These are phyloP conservation scores for Campoplex capitator DNA, from an alignment of 2,888 invertebrate species.

Conservation along the genomic window DNA sequence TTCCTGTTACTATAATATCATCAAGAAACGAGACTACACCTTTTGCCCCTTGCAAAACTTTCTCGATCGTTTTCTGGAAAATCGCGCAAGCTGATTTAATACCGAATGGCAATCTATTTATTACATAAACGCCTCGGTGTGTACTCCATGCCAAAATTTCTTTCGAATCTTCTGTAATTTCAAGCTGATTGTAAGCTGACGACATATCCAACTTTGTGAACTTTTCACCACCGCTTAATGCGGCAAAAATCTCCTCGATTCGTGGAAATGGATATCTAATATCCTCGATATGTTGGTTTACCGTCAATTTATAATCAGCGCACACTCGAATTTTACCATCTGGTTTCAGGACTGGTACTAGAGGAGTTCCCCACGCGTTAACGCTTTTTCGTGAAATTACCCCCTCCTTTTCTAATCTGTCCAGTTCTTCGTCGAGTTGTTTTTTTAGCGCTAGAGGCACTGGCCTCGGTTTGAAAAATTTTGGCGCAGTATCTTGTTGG, in stretches of 20 bases:
- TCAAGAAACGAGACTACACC: conserved; percentile 18
- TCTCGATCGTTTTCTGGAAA: conserved; percentile 26
- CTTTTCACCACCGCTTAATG: conserved; percentile 18
- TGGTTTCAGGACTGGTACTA: conserved; percentile 26
- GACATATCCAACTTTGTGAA: conserved; percentile 24
- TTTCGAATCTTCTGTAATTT: not conserved
- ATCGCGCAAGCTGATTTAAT: conserved; percentile 21
- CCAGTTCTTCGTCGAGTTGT: conserved; percentile 22
- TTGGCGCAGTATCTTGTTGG: conserved; percentile 15
- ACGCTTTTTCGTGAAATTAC: conserved; percentile 17
- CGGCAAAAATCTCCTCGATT: conserved; percentile 36
- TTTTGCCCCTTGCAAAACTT: conserved; percentile 23
- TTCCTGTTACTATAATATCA: conserved; percentile 16
- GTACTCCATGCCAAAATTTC: conserved; percentile 28
- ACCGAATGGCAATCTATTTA: conserved; percentile 28
- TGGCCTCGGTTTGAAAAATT: conserved; percentile 35
- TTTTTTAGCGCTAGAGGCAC: conserved; percentile 20
- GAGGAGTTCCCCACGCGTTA: conserved; percentile 20
- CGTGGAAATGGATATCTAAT: conserved; percentile 18
- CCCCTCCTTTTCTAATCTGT: conserved; percentile 9
- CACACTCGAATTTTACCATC: conserved; percentile 33
- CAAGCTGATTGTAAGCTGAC: conserved; percentile 30
- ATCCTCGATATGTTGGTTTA: conserved; percentile 18
- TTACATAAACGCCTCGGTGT: conserved; percentile 5
- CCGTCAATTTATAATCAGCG: conserved; percentile 31